Conservation (phyloP, 2,797 vertebrate species). For the Coluber constrictor region DNA sequence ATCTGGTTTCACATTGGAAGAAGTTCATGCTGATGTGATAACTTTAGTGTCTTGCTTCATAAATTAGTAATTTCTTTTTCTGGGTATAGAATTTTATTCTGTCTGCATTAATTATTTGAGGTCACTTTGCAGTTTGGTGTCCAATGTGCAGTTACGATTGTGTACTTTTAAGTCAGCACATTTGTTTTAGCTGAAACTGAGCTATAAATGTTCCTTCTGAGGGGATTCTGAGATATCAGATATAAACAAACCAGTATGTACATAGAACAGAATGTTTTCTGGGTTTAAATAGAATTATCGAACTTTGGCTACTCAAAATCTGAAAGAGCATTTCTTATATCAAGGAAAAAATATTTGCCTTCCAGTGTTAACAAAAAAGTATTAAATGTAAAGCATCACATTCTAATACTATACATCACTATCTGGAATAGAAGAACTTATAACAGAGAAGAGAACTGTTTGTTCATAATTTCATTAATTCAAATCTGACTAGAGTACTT, state of each 20-base stretch:
- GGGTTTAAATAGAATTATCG: not conserved
- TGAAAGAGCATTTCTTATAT: not conserved
- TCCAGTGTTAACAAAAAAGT: not conserved
- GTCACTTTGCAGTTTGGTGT: slow-evolving; percentile 23
- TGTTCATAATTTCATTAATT: not conserved
- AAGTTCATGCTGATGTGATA: not conserved
- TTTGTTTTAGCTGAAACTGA: slow-evolving; percentile 29
- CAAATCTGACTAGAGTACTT: not conserved
- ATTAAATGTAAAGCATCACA: not conserved
- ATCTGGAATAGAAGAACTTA: not conserved
- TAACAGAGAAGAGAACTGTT: not conserved
- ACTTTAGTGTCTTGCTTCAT: not conserved
- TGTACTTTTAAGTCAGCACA: slow-evolving; percentile 15
- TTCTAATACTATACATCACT: not conserved
- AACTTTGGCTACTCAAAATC: not conserved
- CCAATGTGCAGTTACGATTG: not conserved
- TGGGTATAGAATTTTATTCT: slow-evolving; percentile 11
- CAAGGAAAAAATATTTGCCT: not conserved
- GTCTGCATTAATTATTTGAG: slow-evolving; percentile 24
- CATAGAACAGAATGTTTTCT: slow-evolving; percentile 23
- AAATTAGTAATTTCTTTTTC: not conserved
- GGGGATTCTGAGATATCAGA: not conserved
- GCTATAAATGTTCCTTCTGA: slow-evolving; percentile 19
- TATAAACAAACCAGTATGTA: slow-evolving; percentile 1
- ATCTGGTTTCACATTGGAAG: not conserved